Evolutionary conservation across 2,888 invertebrate genomes (phyloP), one percentile per base, ranked within the genome.

Genomic region (Rhopalosiphum nymphaeae): DNA sequence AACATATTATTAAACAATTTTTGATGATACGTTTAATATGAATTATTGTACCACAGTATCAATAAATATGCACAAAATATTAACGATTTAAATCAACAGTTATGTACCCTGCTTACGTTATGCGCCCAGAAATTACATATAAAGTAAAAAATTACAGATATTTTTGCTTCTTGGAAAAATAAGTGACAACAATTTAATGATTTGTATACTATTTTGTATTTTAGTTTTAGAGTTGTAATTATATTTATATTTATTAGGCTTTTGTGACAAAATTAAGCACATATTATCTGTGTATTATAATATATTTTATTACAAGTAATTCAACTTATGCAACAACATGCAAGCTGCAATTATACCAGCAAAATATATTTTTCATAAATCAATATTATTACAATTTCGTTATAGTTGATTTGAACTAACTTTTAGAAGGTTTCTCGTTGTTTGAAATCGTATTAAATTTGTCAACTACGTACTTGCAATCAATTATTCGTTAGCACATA

Each of bases 361-460:
- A 44, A 46, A 86, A 88, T 53, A 53, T 36, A 88, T 26, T 56
- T 53, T 88, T 88, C 46, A 53, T 36, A 88, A 88, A 88, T 53
- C 88, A 53, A 88, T 88, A 36, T 56, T n/a, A 36, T 46, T 46
- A 88, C 56, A 88, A 25, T 53, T 53, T 10, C 36, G 88, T 88
- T 88, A 53, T 88, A 53, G 86, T 86, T 86, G 56, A 53, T 53
- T 53, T 86, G 86, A 53, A 88, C n/a, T 88, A 36, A n/a, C 53
- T 88, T 88, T 88, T 88, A 88, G n/a, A 88, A 26, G 88, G 88
- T 88, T 88, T 88, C 88, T 88, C 25, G 53, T 53, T 36, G 88
- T 88, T 53, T 53, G 36, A 88, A 53, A 88, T 53, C 36, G 88
- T 88, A 88, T 53, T 88, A 88, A 53, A 88, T 53, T 53, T 36